Evolutionary conservation across 2,888 invertebrate genomes (phyloP).

Genomic region (Adela reaumurella): DNA sequence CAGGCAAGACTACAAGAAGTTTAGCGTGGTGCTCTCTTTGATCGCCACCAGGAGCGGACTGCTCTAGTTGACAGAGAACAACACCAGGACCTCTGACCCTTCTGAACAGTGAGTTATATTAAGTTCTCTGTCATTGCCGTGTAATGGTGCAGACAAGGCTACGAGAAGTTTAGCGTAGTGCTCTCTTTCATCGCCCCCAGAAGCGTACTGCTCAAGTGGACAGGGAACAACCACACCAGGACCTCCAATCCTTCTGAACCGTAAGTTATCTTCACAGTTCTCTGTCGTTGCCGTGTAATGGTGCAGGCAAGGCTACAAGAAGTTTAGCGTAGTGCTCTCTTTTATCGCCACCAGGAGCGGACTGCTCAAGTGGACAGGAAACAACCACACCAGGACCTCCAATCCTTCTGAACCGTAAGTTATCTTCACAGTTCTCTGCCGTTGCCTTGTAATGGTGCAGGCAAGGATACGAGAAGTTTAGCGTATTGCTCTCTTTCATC

Average conservation of each 20-base stretch:
- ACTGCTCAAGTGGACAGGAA: constrained; percentile 82
- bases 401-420: too few species aligned
- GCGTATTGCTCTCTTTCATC: too few species aligned
- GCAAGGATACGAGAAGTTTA: too few species aligned
- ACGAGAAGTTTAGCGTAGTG: constrained; percentile 60
- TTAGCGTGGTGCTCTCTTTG: constrained; percentile 76
- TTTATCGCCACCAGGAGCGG: constrained; percentile 92
- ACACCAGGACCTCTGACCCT: constrained; percentile 46
- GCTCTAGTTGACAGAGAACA: constrained; percentile 80
- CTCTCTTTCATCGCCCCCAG: constrained; percentile 87
- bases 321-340: constrained; percentile 72
- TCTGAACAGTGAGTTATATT: constrained; percentile 72
- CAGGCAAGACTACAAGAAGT: constrained; percentile 19
- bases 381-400: constrained; percentile 41
- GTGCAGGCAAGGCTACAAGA: too few species aligned
- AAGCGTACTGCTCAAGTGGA: constrained; percentile 86
- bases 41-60: constrained; percentile 89
- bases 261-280: too few species aligned
- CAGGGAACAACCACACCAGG: constrained; percentile 59
- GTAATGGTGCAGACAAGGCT: too few species aligned
- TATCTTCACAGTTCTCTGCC: too few species aligned
- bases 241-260: constrained; percentile 51
- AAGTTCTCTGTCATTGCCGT: too few species aligned
- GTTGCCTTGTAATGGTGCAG: too few species aligned
- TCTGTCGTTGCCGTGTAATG: too few species aligned